phyloP scores from a whole-genome alignment of 1,140 invertebrate genomes.

The Magallana ariakensis region DNA sequence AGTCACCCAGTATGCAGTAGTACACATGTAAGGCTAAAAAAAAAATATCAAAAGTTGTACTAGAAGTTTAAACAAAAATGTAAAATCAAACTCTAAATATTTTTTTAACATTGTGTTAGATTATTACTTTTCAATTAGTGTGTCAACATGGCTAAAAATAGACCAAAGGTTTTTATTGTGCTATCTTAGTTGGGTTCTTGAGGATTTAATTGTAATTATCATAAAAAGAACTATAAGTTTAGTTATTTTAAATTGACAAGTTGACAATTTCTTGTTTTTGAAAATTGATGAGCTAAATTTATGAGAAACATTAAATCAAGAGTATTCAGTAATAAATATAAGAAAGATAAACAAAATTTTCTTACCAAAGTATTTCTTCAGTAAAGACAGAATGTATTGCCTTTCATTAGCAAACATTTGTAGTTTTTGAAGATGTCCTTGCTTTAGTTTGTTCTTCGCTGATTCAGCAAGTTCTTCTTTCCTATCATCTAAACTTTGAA shows the following conservation, averaged over 20 bases:
- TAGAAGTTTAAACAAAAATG: too few species aligned
- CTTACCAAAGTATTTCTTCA: constrained; percentile 4
- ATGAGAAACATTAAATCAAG: neutral
- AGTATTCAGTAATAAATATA: too few species aligned
- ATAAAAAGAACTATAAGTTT: neutral
- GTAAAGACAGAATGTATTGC: constrained; percentile 9
- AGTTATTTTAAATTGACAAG: neutral
- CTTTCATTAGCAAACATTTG: constrained; percentile 16
- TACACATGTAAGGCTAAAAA: too few species aligned
- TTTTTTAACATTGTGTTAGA: too few species aligned
- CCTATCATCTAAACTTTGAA: neutral
- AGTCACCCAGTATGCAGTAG: too few species aligned
- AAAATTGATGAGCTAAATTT: neutral
- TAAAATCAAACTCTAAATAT: too few species aligned
- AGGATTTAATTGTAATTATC: neutral
- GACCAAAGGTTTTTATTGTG: too few species aligned
- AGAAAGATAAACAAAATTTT: neutral
- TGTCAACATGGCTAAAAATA: too few species aligned
- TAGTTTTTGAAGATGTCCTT: neutral
- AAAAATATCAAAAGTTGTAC: too few species aligned
- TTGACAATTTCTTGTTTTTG: neutral
- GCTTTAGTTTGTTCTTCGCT: neutral
- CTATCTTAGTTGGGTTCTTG: too few species aligned
- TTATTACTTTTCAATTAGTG: too few species aligned
- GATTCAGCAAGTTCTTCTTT: neutral